Evolutionary conservation across 2,797 vertebrate genomes (phyloP), one percentile per base, ranked within the genome.

Genomic region (Micromesistius poutassou): DNA sequence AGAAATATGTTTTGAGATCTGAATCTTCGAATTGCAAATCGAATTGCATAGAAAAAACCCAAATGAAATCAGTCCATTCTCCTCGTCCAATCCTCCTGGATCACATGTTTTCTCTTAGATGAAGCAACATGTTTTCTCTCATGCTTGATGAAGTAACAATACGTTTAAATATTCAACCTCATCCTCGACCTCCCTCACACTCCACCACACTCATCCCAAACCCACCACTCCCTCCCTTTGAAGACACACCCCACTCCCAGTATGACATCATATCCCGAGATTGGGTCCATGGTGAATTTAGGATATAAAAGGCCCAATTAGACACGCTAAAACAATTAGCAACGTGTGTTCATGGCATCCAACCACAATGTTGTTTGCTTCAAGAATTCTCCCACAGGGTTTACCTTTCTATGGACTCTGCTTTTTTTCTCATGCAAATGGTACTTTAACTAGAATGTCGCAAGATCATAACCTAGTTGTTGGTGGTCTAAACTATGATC

Each of bases 281-380:
- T 80, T 81, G 3, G 13, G 50, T 78, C 77, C 83, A n/a, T 86
- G 87, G 90, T 73, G 50, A 28, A 8, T 74, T 14, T 13, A 14
- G 30, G 74, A 84, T 87, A 66, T 81, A 82, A 73, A 79, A 79
- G 74, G 74, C 78, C 36, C 81, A 78, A 46, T 83, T 78, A 78
- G 10, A 87, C 82, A 84, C 79, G 78, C 74, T 55, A 71, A 73
- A 42, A 79, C 38, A 83, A 86, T 87, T 84, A 86, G 78, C 74
- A 12, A 78, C 77, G 50, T 75, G 78, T 79, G 0, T 1, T 75
- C 76, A 66, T 80, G 85, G n/a, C 82, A 82, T 74, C 75, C 14
- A 38, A 83, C 75, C 2, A 4, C 71, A 80, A 80, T 79, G 50
- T 42, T 80, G 74, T 13, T 70, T 12, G 76, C 79, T 78, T 46